Evolutionary conservation across 2,797 vertebrate genomes (phyloP), one percentile per base, ranked within the genome.

Genomic region (Sardinella longiceps): DNA sequence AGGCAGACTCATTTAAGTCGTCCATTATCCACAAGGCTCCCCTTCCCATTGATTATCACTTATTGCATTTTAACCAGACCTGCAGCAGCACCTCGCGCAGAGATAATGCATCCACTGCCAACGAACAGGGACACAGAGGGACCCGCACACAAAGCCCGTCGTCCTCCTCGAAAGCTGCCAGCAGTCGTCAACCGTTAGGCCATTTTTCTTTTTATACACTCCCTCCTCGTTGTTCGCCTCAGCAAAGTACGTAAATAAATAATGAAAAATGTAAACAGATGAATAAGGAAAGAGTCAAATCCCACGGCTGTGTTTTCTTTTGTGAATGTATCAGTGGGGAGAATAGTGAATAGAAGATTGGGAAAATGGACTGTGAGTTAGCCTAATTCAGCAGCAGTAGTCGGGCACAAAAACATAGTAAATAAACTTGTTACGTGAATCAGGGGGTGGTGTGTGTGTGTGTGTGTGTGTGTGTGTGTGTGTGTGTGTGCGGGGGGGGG

Each of bases 31-130:
- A 86, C 28, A 20, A 53, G 5, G 56, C 56, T 83, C 23, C 50
- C 45, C 15, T 60, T 12, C 58, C 83, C 77, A 87, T 84, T 66
- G 83, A 43, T 81, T 84, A 86, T 56, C 60, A 82, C 81, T 85
- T 83, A 88, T 74, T 28, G 53, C 51, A n/a, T 85, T 87, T 86
- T 56, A 84, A 85, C 20, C 39, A 30, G 58, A 81, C 81, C 80
- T 70, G 14, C 28, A 83, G 74, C 28, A 83, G 74, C 83, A 81
- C 82, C 56, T 82, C 50, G 83, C 39, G 80, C 84, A 56, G n/a
- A 83, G 43, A 70, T 15, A 63, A 80, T 63, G 74, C 50, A 80
- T 63, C 60, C 82, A 10, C 37, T 5, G 74, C 80, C 82, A 81
- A 82, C 74, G n/a, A 33, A 12, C 60, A 66, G 60, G 60, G 15